A percentile compares a stretch with the other conserved stretches of the same genome.
Conservation (phyloP, 2,888 invertebrate genomes). For the Norana najaformis region DNA sequence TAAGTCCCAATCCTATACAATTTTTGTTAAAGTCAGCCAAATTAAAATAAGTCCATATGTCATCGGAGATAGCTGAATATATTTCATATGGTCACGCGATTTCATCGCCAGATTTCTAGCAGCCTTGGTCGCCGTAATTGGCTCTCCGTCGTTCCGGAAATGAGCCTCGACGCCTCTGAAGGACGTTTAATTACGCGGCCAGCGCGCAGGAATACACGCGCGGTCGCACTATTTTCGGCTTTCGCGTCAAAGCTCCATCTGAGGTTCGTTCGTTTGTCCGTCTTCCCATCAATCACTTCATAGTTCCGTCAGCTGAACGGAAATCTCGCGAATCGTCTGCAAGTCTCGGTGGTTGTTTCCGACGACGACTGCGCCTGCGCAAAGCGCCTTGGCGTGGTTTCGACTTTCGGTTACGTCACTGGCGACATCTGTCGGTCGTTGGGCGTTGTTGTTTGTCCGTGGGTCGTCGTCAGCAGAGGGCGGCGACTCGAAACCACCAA, state of each 20-base stretch:
- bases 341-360: neutral
- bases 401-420: neutral
- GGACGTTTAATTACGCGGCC: neutral
- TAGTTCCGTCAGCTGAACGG: neutral
- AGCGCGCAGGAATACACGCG: neutral
- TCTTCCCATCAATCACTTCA: neutral
- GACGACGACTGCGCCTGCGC: neutral
- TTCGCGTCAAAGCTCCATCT: neutral
- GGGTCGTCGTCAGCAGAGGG: neutral
- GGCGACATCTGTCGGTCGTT: neutral
- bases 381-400: neutral
- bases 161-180: neutral
- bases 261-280: neutral
- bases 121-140: neutral
- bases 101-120: neutral
- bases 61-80: no score
- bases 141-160: no score
- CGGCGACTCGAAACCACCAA: neutral
- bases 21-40: neutral
- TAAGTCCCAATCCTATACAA: neutral
- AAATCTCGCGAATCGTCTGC: neutral
- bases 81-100: neutral
- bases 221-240: neutral
- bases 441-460: constrained; percentile 4
- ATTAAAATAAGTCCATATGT: neutral